Evolutionary conservation across 2,797 vertebrate genomes (phyloP), one percentile per base, ranked within the genome.

Genomic region (Alcedo quadribrachys): DNA sequence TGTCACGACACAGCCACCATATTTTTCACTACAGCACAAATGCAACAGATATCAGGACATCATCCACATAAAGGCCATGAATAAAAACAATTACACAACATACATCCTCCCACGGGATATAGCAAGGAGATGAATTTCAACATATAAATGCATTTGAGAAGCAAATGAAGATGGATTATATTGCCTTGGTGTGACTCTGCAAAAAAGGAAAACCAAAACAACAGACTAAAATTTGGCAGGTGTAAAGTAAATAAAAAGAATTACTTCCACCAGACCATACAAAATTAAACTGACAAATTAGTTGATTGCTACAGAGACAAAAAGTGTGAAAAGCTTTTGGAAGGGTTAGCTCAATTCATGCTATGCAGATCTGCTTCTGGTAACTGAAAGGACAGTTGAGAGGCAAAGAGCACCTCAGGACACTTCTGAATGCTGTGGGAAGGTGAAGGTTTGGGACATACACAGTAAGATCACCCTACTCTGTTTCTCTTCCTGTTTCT

Each of bases 291-390:
- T 18, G 32, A 8, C 12, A 48, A 62, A 66, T 33, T 33, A n/a
- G 33, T 6, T 25, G 6, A 66, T 33, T 50, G 45, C n/a, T 67
- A 21, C 65, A 67, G 46, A 66, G 15, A 48, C 6, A 21, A 32
- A 54, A 85, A 0, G 0, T 0, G 0, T 67, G 35, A 60, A 66
- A 66, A 82, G 35, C 8, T 53, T 57, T 22, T 1, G 11, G 48
- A 71, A 92, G 12, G 25, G 35, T 45, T 57, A n/a, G 15, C 16
- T 71, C 51, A 60, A 48, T 43, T 78, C 24, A 43, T 1, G 2
- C 8, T 48, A 15, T 24, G 17, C 24, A 74, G 17, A 7, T 65
- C 33, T 74, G 24, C 75, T 27, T 20, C 55, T 19, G 33, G 27
- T n/a, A 81, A 82, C 30, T n/a, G 60, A 66, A 60, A 42, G 1